A percentile compares a stretch with the other conserved stretches of the same genome.
These are phyloP conservation scores for Olivierus martensii DNA, from an alignment of 1,140 invertebrate species.

Conservation along the genomic window DNA sequence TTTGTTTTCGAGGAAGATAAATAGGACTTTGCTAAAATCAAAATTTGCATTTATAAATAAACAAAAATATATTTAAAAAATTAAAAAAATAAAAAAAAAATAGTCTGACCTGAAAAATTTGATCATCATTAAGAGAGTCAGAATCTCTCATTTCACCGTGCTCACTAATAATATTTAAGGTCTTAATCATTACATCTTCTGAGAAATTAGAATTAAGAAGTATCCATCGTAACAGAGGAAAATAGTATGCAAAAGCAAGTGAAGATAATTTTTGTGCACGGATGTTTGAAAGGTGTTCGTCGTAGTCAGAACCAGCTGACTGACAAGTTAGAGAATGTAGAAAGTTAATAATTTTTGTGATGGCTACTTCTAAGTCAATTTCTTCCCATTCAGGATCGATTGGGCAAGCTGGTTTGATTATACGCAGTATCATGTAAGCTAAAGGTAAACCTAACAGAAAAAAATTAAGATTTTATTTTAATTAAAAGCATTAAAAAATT, in stretches of 20 bases:
- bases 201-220: constrained; percentile 31
- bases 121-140: constrained; percentile 21
- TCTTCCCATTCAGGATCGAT: constrained; percentile 61
- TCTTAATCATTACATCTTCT: constrained; percentile 39
- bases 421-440: constrained; percentile 49
- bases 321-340: constrained; percentile 39
- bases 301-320: constrained; percentile 29
- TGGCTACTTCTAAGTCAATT: constrained; percentile 45
- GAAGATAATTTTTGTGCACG: constrained; percentile 38
- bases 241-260: constrained; percentile 66
- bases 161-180: constrained; percentile 51
- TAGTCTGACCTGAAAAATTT: constrained; percentile 7
- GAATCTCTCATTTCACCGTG: constrained; percentile 48
- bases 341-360: constrained; percentile 20
- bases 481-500: too few relatives aligned
- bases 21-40: constrained; percentile 39
- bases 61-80: too few relatives aligned
- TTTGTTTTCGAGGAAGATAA: constrained; percentile 60
- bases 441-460: constrained; percentile 37
- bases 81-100: too few relatives aligned
- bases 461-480: too few relatives aligned
- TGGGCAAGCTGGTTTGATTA: constrained; percentile 61
- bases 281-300: constrained; percentile 17
- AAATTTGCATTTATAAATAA: neutral
- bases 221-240: constrained; percentile 58